These are phyloP conservation scores for Apostichopus japonicus DNA, from an alignment of 35 echinoderm and acorn worm genomes.

Conservation along the genomic window DNA sequence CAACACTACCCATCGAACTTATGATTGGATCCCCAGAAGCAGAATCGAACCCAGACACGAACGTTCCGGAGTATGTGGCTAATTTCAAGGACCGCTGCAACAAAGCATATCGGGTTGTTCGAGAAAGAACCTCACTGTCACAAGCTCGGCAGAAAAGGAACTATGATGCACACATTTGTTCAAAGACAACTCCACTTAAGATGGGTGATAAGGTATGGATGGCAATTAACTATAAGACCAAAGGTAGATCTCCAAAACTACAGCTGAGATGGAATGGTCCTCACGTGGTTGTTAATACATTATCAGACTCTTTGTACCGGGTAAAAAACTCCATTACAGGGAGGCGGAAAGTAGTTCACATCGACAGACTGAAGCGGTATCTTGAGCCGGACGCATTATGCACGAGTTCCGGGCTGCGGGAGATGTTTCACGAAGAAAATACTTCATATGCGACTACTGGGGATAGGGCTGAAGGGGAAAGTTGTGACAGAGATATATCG, in stretches of 20 bases:
- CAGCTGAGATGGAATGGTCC: conserved; percentile 41
- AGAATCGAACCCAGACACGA: background rate
- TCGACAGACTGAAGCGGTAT: conserved; percentile 20
- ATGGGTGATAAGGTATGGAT: conserved; percentile 1
- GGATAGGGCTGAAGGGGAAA: too few relatives aligned
- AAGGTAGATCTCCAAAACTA: conserved; percentile 26
- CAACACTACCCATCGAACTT: conserved; percentile 39
- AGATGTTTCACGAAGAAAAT: too few relatives aligned
- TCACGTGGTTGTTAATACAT: background rate
- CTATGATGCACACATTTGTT: conserved; percentile 36
- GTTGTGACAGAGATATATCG: too few relatives aligned
- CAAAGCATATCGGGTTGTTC: conserved; percentile 7
- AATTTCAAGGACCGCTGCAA: conserved; percentile 31
- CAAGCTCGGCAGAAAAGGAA: conserved; percentile 35
- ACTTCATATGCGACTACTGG: too few relatives aligned
- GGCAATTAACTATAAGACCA: background rate
- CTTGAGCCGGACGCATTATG: background rate
- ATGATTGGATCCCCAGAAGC: conserved; percentile 43
- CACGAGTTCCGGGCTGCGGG: background rate
- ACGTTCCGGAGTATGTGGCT: background rate
- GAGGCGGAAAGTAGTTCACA: conserved; percentile 17
- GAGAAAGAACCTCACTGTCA: background rate
- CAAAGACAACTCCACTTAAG: background rate
- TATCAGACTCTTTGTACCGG: conserved; percentile 21
- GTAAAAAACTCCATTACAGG: background rate